phyloP scores from a whole-genome alignment of 1,140 invertebrate species.

The Panagrolaimus sp. region DNA sequence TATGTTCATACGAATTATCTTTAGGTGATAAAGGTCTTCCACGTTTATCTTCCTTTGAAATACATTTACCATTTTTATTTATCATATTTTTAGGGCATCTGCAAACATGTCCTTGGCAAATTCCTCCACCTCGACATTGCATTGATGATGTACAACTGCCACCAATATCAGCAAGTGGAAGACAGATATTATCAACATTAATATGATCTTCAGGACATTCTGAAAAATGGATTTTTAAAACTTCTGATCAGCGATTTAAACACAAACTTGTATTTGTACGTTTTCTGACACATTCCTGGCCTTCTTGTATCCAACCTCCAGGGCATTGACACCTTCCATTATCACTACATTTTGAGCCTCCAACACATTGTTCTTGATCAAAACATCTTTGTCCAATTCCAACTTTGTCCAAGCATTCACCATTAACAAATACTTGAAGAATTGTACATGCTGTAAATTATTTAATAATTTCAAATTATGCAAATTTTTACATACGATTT shows the following conservation, averaged over 20 bases:
- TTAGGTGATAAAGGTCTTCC: constrained; percentile 18
- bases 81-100: constrained; percentile 37
- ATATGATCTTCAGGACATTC: constrained; percentile 9
- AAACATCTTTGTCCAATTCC: constrained; percentile 42
- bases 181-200: constrained; percentile 30
- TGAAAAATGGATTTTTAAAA: constrained; percentile 10
- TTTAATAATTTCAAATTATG: constrained; percentile 1
- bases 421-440: constrained; percentile 33
- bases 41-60: constrained; percentile 18
- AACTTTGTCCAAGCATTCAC: constrained; percentile 40
- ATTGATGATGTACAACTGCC: constrained; percentile 42
- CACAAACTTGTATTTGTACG: neutral
- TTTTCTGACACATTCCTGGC: constrained; percentile 37
- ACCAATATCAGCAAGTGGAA: constrained; percentile 43
- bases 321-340: constrained; percentile 50
- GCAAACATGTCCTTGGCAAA: constrained; percentile 26
- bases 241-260: neutral
- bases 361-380: constrained; percentile 46
- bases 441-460: constrained; percentile 37
- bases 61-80: constrained; percentile 24
- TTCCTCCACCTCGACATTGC: constrained; percentile 31
- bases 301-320: constrained; percentile 34
- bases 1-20: neutral
- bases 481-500: constrained; percentile 43
- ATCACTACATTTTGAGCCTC: constrained; percentile 45